Conservation (phyloP, 2,888 invertebrate species). For the Drosophila atripex region DNA sequence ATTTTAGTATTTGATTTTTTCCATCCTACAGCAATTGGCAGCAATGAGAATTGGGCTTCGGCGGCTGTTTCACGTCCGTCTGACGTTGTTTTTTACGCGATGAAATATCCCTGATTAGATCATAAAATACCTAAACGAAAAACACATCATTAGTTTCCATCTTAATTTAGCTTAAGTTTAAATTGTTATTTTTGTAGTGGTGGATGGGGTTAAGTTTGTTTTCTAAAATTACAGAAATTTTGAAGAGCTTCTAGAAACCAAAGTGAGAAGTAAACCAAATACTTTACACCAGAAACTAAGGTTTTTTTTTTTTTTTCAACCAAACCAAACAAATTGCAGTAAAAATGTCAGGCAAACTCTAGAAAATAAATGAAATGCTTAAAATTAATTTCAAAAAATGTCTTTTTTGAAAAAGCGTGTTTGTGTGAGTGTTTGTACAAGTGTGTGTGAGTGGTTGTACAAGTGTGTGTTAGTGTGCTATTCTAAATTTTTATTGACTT, state of each 20-base stretch:
- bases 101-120: constrained; percentile 84
- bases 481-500: background rate
- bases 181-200: constrained; percentile 23
- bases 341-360: constrained; percentile 12
- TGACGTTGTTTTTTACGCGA: constrained; percentile 84
- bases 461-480: constrained; percentile 9
- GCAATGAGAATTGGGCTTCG: constrained; percentile 84
- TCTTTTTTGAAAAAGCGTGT: constrained; percentile 6
- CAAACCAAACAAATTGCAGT: constrained; percentile 24
- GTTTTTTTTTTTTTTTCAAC: background rate
- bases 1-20: constrained; percentile 41
- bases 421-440: constrained; percentile 14
- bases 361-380: constrained; percentile 11
- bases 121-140: constrained; percentile 83
- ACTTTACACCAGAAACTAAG: constrained; percentile 17
- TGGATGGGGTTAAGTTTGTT: constrained; percentile 23
- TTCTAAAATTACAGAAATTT: constrained; percentile 19
- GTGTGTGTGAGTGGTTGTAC: too few species aligned
- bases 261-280: constrained; percentile 8
- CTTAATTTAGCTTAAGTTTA: too few species aligned
- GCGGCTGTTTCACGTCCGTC: constrained; percentile 83
- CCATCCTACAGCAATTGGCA: constrained; percentile 84
- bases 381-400: constrained; percentile 6
- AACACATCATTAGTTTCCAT: background rate
- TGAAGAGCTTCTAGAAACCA: constrained; percentile 29